Base-by-base conservation (phyloP, 2,888 invertebrate species). In the Timema podura region DNA sequence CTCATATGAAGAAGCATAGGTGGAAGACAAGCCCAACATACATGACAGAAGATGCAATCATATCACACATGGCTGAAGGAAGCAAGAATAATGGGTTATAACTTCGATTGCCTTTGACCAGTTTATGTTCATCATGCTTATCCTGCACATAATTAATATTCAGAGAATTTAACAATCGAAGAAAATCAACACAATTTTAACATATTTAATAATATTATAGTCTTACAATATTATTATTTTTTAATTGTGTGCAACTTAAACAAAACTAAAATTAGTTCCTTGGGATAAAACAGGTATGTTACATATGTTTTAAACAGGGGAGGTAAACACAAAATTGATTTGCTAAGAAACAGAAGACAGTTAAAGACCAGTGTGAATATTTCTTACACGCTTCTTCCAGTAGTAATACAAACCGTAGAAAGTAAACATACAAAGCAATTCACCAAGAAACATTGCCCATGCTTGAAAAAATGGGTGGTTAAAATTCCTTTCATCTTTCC, bases 1-100 rank as follows among this genome's bases (percentile, higher is more conserved):
- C 84, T 97, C 97, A 81, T 96, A 98, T 79, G 95, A 96, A 75
- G 95, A 94, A 1, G 94, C 93, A 79, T 91, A 95, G 0, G 98
- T 98, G 79, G 79, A 98, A 83, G 76, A 90, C 95, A 68, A 98
- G 83, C 6, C 96, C 97, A 65, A 96, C 87, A 79, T 96, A 95
- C 91, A 96, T 93, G 47, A 93, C 85, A 0, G 95, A 92, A 0
- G 96, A 96, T 1, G 91, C 94, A 71, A 91, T 82, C 86, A 95
- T 90, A 80, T 98, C 97, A 80, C 93, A 92, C 81, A 95, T 84
- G 0, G 96, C 93, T 0, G 98, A 95, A 45, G 94, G 87, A 76
- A 94, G 83, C 76, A 98, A 86, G 72, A 93, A 86, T 10, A 92
- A 83, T 0, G 92, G 91, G 78, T 89, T 94, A 80, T 95, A 95